Percentiles rank a stretch among this genome's conserved stretches.
phyloP scores from a whole-genome alignment of 1,140 invertebrate species.

The Tetramorium alpestre region DNA sequence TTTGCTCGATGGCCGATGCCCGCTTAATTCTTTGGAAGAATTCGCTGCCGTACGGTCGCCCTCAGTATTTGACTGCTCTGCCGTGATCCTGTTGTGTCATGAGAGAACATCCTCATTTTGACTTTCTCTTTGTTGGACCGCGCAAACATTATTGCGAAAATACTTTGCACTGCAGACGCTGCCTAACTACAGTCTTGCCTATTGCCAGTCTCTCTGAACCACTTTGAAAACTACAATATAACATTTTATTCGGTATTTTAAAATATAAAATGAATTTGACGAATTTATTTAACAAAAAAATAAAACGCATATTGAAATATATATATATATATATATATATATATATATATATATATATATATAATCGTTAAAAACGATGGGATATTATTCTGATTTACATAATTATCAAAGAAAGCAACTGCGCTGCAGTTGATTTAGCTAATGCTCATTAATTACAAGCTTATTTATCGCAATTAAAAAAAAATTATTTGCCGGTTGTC shows the following conservation, averaged over 20 bases:
- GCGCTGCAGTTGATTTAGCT: background rate
- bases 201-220: background rate
- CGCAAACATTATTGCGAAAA: constrained; percentile 48
- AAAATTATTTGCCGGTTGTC: background rate
- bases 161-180: background rate
- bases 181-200: background rate
- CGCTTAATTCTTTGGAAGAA: constrained; percentile 45
- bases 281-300: background rate
- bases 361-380: background rate
- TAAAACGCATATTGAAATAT: background rate
- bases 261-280: background rate
- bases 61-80: constrained; percentile 11
- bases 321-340: background rate
- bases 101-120: constrained; percentile 2
- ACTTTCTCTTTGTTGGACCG: background rate
- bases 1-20: constrained; percentile 44
- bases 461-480: constrained; percentile 2
- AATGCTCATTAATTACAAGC: background rate
- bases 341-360: background rate
- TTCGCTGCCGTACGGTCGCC: constrained; percentile 24
- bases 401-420: background rate
- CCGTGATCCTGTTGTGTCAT: constrained; percentile 3
- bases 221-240: background rate
- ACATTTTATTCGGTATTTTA: background rate
- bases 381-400: background rate